phyloP scores from a whole-genome alignment of 2,888 invertebrate genomes.

The Lasioglossum oenotherae region DNA sequence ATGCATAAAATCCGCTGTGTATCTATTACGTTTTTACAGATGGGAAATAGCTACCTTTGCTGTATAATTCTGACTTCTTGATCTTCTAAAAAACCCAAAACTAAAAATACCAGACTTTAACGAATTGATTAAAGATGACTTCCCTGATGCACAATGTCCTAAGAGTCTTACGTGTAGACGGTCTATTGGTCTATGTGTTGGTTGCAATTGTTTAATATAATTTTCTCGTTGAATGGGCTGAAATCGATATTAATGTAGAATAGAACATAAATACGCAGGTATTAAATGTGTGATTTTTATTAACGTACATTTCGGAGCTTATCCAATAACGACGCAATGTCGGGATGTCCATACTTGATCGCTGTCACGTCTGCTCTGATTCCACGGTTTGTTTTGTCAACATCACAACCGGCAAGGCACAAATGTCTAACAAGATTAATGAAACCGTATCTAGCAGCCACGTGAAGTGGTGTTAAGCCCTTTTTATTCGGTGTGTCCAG shows the following conservation, averaged over 20 bases:
- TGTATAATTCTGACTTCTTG: conserved; percentile 83
- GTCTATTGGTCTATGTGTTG: conserved; percentile 86
- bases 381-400: conserved; percentile 88
- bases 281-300: neutral
- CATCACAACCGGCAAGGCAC: conserved; percentile 89
- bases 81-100: conserved; percentile 87
- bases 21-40: neutral
- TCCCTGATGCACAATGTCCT: conserved; percentile 91
- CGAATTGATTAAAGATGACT: conserved; percentile 88
- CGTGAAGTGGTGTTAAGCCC: conserved; percentile 88
- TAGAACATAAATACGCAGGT: neutral
- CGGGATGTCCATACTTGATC: conserved; percentile 89
- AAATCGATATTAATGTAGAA: conserved; percentile 33
- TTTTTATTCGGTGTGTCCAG: conserved; percentile 88
- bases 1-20: too few species aligned
- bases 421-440: conserved; percentile 89
- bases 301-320: conserved; percentile 86
- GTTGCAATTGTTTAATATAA: conserved; percentile 88
- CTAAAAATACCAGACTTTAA: conserved; percentile 89
- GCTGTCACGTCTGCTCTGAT: conserved; percentile 91
- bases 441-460: conserved; percentile 90
- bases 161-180: conserved; percentile 89
- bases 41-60: conserved; percentile 74
- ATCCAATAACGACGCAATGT: conserved; percentile 89
- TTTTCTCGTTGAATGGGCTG: conserved; percentile 84